A percentile compares a stretch with the other conserved stretches of the same genome.
Evolutionary conservation across 2,113 vertebrate species (phyloP).

Genomic region (Syngnathoides biaculeatus): DNA sequence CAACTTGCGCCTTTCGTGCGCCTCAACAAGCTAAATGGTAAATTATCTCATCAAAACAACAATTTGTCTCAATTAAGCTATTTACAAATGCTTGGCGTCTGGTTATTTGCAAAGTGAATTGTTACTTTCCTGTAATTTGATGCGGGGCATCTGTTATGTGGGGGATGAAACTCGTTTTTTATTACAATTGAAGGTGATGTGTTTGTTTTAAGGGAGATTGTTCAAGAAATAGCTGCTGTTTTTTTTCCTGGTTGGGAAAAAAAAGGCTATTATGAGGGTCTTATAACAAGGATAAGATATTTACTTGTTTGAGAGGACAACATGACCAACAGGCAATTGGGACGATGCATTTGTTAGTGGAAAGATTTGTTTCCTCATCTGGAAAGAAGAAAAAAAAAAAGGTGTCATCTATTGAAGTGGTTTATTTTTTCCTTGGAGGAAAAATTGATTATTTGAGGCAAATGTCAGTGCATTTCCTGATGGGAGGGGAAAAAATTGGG

Average conservation of each 20-base stretch:
- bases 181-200: neutral
- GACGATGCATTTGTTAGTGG: too few species aligned
- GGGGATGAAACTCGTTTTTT: neutral
- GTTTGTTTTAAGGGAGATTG: neutral
- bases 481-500: too few species aligned
- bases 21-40: neutral
- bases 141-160: neutral
- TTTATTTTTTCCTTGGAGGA: too few species aligned
- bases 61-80: neutral
- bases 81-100: neutral
- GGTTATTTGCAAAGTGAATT: neutral
- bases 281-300: too few species aligned
- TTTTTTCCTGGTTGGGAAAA: neutral
- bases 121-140: neutral
- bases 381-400: too few species aligned
- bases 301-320: too few species aligned
- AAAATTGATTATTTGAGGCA: too few species aligned
- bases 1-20: neutral
- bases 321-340: too few species aligned
- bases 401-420: too few species aligned
- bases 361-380: too few species aligned
- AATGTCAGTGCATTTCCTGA: too few species aligned
- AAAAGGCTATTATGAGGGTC: neutral
- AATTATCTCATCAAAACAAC: neutral
- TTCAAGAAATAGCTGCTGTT: neutral